phyloP scores from a whole-genome alignment of 1,140 invertebrate genomes.

The Drosophila biarmipes region DNA sequence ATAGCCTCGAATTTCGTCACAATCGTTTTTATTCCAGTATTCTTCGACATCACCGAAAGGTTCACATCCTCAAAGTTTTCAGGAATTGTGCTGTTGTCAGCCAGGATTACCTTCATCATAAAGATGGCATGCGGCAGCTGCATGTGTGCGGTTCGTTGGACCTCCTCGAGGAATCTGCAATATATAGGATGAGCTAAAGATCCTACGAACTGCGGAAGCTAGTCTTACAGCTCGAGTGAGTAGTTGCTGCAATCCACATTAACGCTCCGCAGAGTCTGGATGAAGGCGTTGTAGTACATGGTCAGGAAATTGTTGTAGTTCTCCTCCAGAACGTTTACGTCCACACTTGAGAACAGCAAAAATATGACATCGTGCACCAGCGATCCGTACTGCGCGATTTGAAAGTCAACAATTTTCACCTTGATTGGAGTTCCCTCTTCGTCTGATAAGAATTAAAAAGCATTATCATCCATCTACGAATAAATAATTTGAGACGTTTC shows the following conservation, averaged over 20 bases:
- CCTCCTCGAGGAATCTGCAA: conserved; percentile 68
- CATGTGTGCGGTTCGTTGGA: conserved; percentile 57
- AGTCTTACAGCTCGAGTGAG: conserved; percentile 56
- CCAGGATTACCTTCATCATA: conserved; percentile 75
- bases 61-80: conserved; percentile 75
- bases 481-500: not conserved
- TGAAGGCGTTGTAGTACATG: conserved; percentile 86
- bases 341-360: conserved; percentile 86
- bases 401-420: conserved; percentile 88
- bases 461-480: not conserved
- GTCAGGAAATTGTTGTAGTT: conserved; percentile 85
- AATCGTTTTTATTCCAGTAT: conserved; percentile 53
- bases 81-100: conserved; percentile 66
- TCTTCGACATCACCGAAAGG: conserved; percentile 56
- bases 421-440: conserved; percentile 80
- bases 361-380: conserved; percentile 86
- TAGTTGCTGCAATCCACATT: conserved; percentile 59
- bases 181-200: not conserved
- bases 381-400: conserved; percentile 86
- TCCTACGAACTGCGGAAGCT: not conserved
- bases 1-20: conserved; percentile 59
- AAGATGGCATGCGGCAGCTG: conserved; percentile 72
- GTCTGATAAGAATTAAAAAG: conserved; percentile 15
- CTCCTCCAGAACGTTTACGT: conserved; percentile 81
- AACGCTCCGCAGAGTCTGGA: conserved; percentile 74